Percentiles rank a stretch among this genome's conserved stretches.
Evolutionary conservation across 1,140 invertebrate species (phyloP).

Genomic region (Bombus superbus): DNA sequence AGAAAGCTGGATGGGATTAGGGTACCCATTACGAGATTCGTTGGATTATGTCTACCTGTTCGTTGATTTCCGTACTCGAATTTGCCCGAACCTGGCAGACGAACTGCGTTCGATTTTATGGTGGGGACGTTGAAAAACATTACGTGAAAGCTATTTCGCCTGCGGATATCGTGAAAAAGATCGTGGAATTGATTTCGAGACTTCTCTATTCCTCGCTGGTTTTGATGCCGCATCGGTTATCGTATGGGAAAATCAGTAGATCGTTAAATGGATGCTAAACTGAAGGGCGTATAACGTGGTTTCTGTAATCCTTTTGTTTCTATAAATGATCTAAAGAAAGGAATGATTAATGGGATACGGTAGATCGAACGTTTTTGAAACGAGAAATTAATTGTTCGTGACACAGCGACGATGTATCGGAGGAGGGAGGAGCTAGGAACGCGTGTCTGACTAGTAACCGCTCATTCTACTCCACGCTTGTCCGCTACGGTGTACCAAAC

Average conservation of each 20-base stretch:
- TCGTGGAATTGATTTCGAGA: slow-evolving; percentile 20
- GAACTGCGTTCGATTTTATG: not conserved
- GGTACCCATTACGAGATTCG: slow-evolving; percentile 65
- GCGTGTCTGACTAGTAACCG: slow-evolving; percentile 28
- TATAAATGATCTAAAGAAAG: not conserved
- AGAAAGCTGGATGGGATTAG: slow-evolving; percentile 67
- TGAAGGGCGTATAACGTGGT: not conserved
- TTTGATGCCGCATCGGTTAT: slow-evolving; percentile 8
- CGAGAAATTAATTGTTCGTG: slow-evolving; percentile 1
- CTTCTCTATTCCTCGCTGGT: not conserved
- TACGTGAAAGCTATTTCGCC: slow-evolving; percentile 29
- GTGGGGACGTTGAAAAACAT: slow-evolving; percentile 4
- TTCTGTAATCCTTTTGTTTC: not conserved
- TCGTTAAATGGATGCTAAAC: not conserved
- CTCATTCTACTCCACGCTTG: slow-evolving; percentile 23
- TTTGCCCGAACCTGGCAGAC: slow-evolving; percentile 32
- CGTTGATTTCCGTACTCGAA: slow-evolving; percentile 59
- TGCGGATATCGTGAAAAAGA: slow-evolving; percentile 21
- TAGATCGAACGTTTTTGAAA: not conserved
- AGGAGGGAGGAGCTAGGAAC: too few species aligned
- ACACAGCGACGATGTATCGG: not conserved
- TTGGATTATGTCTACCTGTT: slow-evolving; percentile 57
- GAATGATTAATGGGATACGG: slow-evolving; percentile 1
- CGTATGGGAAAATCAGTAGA: slow-evolving; percentile 18
- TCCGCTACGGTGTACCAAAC: not conserved